These are phyloP conservation scores for Sciurus niger DNA, from an alignment of 2,113 vertebrate species.

Conservation along the genomic window DNA sequence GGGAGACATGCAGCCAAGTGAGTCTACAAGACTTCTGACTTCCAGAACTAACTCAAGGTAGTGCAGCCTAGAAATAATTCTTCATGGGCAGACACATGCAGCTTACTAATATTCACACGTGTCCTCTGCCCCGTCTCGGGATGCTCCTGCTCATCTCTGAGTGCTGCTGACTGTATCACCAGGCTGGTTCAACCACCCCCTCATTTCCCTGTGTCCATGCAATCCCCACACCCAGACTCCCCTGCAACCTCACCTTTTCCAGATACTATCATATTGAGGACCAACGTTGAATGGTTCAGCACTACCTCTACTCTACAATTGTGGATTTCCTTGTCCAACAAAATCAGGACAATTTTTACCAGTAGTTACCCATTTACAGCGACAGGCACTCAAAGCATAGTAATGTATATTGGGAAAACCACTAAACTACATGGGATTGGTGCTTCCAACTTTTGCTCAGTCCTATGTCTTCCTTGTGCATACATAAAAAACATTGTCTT, in stretches of 20 bases:
- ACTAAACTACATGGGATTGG: neutral
- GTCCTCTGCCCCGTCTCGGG: neutral
- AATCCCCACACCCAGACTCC: neutral
- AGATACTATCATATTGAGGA: neutral
- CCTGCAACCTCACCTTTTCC: neutral
- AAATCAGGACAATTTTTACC: neutral
- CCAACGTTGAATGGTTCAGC: neutral
- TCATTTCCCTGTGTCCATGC: too few species aligned
- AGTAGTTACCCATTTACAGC: too few species aligned
- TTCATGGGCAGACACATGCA: neutral
- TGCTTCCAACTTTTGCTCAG: neutral
- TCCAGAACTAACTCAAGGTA: neutral
- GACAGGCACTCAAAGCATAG: neutral
- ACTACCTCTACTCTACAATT: neutral
- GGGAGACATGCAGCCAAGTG: neutral
- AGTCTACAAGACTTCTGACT: neutral
- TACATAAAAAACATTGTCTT: neutral
- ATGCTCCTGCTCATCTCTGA: neutral
- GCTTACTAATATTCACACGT: neutral
- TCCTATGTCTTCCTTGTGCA: neutral
- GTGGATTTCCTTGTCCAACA: neutral
- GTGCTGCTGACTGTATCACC: accelerated
- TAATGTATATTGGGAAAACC: neutral
- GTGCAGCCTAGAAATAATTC: neutral
- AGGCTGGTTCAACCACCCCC: too few species aligned